These are phyloP conservation scores for Drosophila bocki DNA, from an alignment of 1,140 invertebrate genomes.

Conservation along the genomic window DNA sequence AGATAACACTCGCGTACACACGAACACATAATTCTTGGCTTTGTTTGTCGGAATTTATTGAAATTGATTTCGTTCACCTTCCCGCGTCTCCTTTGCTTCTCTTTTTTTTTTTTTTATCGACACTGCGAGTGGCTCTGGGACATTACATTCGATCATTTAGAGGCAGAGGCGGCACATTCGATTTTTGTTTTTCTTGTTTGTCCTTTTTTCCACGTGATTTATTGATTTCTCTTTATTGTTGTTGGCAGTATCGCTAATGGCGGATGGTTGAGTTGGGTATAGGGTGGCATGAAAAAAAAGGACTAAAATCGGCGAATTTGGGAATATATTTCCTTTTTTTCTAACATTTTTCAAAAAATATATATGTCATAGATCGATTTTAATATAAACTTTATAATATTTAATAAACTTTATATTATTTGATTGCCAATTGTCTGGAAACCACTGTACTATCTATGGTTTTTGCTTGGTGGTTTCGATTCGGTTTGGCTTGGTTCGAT, in stretches of 20 bases:
- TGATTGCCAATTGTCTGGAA: background rate
- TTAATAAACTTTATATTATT: background rate
- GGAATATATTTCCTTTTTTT: no score
- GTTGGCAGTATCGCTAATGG: constrained; percentile 68
- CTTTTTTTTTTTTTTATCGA: constrained; percentile 35
- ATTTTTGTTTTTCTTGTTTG: constrained; percentile 26
- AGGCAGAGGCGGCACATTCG: constrained; percentile 33
- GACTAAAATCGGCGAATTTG: background rate
- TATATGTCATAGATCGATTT: no score
- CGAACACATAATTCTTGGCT: constrained; percentile 58
- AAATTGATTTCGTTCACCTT: constrained; percentile 43
- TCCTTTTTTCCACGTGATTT: constrained; percentile 69
- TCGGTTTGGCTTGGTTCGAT: constrained; percentile 15
- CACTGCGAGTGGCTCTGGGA: constrained; percentile 38
- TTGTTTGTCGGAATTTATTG: constrained; percentile 67
- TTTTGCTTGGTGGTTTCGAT: constrained; percentile 13
- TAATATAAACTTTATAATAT: background rate
- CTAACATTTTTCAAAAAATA: no score
- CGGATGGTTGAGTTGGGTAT: constrained; percentile 59
- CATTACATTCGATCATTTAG: constrained; percentile 62
- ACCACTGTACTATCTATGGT: constrained; percentile 31
- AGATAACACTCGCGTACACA: constrained; percentile 60
- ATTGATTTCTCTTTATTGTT: constrained; percentile 65
- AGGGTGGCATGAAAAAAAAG: background rate
- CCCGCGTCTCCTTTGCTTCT: constrained; percentile 1